Conservation (phyloP, 2,888 invertebrate genomes). For the Lumbricus terrestris region DNA sequence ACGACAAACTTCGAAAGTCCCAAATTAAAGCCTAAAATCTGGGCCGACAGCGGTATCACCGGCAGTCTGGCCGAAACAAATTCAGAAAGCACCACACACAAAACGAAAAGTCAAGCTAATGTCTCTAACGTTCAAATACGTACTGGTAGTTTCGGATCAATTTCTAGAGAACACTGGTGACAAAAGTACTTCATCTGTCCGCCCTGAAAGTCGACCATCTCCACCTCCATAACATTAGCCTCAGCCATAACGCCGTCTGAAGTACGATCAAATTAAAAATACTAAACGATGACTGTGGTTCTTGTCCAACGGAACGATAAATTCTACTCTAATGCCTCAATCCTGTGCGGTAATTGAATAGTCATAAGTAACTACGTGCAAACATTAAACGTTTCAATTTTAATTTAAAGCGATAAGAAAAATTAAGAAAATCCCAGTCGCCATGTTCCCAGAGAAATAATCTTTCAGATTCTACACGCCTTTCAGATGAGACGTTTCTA, state of each 20-base stretch:
- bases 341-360: background rate
- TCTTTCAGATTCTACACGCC: background rate
- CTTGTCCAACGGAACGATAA: background rate
- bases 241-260: constrained; percentile 5
- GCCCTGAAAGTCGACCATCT: constrained; percentile 17
- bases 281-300: background rate
- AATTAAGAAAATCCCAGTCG: background rate
- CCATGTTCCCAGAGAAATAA: background rate
- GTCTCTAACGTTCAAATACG: background rate
- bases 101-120: background rate
- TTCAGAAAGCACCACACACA: background rate
- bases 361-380: background rate
- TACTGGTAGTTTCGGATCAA: background rate
- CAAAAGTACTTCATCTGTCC: background rate
- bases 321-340: background rate
- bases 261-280: background rate
- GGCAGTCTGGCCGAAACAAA: background rate
- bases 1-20: background rate
- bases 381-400: background rate
- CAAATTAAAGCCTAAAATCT: background rate
- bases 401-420: background rate
- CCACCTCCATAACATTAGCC: constrained; percentile 17
- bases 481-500: background rate
- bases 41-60: background rate
- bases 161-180: background rate